Percentiles rank a stretch among this genome's conserved stretches.
Evolutionary conservation across 2,888 invertebrate species (phyloP).

Genomic region (Digitonthophagus gazella): DNA sequence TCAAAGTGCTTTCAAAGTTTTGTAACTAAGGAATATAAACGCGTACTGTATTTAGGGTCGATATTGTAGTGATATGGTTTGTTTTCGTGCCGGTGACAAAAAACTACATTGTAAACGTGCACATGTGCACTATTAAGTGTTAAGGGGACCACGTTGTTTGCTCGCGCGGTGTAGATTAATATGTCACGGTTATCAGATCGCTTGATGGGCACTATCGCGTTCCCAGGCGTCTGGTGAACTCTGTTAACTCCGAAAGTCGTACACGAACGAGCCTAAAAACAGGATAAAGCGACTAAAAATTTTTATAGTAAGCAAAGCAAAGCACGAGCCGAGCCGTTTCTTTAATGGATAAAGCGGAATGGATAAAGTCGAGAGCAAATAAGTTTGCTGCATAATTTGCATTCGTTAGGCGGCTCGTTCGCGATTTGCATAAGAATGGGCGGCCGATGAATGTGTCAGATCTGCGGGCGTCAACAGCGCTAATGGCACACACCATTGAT

Average conservation of each 20-base stretch:
- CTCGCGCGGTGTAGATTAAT: conserved; percentile 9
- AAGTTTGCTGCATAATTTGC: background rate
- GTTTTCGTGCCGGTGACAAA: conserved; percentile 2
- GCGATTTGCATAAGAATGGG: background rate
- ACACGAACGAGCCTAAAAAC: background rate
- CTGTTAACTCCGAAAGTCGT: background rate
- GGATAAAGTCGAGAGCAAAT: background rate
- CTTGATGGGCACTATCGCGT: conserved; percentile 6
- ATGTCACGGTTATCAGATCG: conserved; percentile 16
- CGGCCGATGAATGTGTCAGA: background rate
- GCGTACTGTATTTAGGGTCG: too few relatives aligned
- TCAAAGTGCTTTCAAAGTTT: too few relatives aligned
- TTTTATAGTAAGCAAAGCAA: too few relatives aligned
- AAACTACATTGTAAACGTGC: background rate
- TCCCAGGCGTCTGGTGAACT: conserved; percentile 6
- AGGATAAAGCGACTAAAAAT: too few relatives aligned
- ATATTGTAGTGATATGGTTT: too few relatives aligned
- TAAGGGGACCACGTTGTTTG: conserved; percentile 1
- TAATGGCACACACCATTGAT: background rate
- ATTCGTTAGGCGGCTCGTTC: background rate
- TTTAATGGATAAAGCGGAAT: background rate
- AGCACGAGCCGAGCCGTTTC: background rate
- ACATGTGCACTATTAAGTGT: background rate
- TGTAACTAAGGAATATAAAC: too few relatives aligned
- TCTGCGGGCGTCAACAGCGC: background rate